Conservation (phyloP, 1,140 invertebrate genomes). For the Leptonema lineaticorne region DNA sequence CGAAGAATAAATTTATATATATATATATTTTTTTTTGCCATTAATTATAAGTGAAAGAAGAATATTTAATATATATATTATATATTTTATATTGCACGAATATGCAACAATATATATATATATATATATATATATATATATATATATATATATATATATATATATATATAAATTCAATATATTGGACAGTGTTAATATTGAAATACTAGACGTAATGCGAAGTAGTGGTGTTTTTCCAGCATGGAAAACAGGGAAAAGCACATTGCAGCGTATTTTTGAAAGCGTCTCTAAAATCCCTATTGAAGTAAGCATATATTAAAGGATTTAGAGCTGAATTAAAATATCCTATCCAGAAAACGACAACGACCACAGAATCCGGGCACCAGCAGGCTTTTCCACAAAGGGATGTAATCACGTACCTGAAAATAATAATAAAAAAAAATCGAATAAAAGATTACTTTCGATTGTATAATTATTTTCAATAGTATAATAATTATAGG, state of each 20-base stretch:
- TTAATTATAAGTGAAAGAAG: no score
- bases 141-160: neutral
- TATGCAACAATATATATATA: no score
- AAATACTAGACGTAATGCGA: conserved; percentile 48
- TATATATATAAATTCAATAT: neutral
- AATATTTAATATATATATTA: neutral
- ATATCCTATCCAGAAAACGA: conserved; percentile 83
- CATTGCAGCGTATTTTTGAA: conserved; percentile 92
- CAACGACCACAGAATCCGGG: conserved; percentile 77
- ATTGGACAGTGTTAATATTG: neutral
- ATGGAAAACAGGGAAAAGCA: conserved; percentile 70
- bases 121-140: neutral
- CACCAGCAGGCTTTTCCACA: conserved; percentile 80
- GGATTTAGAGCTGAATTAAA: conserved; percentile 98
- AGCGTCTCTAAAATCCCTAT: conserved; percentile 94
- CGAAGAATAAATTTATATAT: conserved; percentile 3
- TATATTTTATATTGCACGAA: no score
- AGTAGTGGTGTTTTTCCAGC: conserved; percentile 52
- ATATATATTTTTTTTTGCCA: no score
- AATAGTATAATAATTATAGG: neutral
- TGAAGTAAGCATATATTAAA: conserved; percentile 97
- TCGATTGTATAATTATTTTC: neutral
- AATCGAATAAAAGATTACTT: conserved; percentile 18
- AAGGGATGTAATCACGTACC: conserved; percentile 85
- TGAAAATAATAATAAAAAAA: no score